Evolutionary conservation across 1,140 invertebrate species (phyloP).

Genomic region (Drosophila orosa): DNA sequence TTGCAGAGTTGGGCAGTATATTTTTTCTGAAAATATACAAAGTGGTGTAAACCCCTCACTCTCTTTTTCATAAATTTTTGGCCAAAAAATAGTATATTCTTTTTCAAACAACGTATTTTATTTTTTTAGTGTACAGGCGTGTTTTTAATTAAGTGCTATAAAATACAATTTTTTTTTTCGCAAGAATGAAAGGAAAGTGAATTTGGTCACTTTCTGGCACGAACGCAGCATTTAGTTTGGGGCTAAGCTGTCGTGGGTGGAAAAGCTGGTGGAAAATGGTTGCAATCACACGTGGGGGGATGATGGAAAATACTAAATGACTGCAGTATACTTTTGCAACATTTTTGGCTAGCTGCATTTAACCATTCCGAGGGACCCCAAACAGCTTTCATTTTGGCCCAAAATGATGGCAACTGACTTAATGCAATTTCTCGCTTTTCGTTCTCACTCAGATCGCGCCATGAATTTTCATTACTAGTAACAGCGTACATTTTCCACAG

Average conservation of each 20-base stretch:
- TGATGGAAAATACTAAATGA: constrained; percentile 9
- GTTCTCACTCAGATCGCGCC: constrained; percentile 39
- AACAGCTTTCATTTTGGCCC: constrained; percentile 27
- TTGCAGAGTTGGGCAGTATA: background rate
- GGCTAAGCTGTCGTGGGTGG: background rate
- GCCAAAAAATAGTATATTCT: no score
- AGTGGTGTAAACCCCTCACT: background rate
- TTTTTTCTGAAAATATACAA: background rate
- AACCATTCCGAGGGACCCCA: constrained; percentile 3
- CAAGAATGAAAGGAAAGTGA: constrained; percentile 32
- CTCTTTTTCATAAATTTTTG: background rate
- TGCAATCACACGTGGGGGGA: no score
- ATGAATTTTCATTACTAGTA: constrained; percentile 61
- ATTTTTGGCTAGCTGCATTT: constrained; percentile 22
- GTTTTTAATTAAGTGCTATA: constrained; percentile 80
- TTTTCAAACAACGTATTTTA: no score
- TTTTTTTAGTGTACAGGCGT: constrained; percentile 46
- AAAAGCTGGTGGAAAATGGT: background rate
- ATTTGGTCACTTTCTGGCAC: constrained; percentile 43
- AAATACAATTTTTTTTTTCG: constrained; percentile 57
- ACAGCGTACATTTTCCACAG: constrained; percentile 52
- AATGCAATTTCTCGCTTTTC: constrained; percentile 62
- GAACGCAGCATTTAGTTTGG: constrained; percentile 10
- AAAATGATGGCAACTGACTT: constrained; percentile 60
- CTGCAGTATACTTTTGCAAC: constrained; percentile 13